Conservation (phyloP, 2,113 vertebrate genomes). For the Grammomys surdaster region DNA sequence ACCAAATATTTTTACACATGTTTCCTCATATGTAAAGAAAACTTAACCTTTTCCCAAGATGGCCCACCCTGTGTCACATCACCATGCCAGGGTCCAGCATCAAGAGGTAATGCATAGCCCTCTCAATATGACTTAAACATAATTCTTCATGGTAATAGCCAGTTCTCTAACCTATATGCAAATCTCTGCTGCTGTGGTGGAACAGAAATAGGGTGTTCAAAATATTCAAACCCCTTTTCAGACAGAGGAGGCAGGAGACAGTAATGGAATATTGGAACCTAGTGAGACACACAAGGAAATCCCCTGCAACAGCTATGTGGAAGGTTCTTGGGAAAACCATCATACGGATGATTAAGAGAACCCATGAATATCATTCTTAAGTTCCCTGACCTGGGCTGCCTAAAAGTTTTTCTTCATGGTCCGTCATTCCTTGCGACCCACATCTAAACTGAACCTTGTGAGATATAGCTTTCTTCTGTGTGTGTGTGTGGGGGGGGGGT, state of each 20-base stretch:
- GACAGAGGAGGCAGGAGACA: background rate
- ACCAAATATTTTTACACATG: background rate
- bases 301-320: background rate
- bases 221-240: background rate
- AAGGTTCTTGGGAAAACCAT: background rate
- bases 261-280: background rate
- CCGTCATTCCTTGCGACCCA: background rate
- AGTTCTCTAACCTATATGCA: background rate
- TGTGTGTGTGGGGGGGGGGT: background rate
- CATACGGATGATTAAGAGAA: background rate
- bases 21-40: constrained; percentile 11
- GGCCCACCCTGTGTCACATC: background rate
- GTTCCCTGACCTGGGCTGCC: background rate
- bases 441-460: background rate
- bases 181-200: background rate
- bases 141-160: background rate
- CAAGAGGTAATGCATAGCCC: background rate
- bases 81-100: background rate
- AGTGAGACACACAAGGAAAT: background rate
- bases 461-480: background rate
- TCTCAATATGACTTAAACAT: background rate
- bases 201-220: background rate
- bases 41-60: background rate
- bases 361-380: background rate
- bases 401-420: background rate